Conservation (phyloP, 2,113 vertebrate genomes). For the Fukomys damarensis region DNA sequence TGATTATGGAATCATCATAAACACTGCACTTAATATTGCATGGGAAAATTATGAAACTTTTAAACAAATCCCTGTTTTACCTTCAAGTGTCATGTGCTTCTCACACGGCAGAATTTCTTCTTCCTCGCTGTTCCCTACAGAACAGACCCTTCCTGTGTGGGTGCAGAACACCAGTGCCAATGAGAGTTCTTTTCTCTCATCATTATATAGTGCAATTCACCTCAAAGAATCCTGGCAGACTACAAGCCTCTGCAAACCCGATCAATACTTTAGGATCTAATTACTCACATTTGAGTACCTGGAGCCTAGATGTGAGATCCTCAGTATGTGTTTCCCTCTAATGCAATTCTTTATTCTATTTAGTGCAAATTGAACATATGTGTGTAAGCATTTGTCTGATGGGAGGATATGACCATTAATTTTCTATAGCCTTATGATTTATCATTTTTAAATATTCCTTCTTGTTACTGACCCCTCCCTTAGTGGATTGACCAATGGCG, state of each 20-base stretch:
- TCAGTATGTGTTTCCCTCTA: neutral
- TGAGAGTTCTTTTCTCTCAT: neutral
- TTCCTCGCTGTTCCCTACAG: accelerated
- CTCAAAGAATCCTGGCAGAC: neutral
- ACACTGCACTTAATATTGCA: neutral
- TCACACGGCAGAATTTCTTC: neutral
- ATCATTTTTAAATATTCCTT: neutral
- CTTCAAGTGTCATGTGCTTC: neutral
- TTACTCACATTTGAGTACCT: neutral
- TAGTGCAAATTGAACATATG: neutral
- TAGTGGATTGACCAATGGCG: no score
- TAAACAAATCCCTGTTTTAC: neutral
- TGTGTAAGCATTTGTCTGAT: neutral
- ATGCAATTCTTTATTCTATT: neutral
- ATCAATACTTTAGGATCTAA: no score
- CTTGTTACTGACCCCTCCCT: neutral
- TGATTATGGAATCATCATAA: neutral
- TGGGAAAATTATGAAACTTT: neutral
- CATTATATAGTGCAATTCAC: neutral
- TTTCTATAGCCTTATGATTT: neutral
- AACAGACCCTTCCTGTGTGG: neutral
- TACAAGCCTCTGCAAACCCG: neutral
- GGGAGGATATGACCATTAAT: neutral
- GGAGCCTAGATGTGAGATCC: neutral
- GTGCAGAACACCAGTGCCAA: neutral